Evolutionary conservation across 2,113 vertebrate species (phyloP), one percentile per base, ranked within the genome.

Genomic region (Pterocles gutturalis): DNA sequence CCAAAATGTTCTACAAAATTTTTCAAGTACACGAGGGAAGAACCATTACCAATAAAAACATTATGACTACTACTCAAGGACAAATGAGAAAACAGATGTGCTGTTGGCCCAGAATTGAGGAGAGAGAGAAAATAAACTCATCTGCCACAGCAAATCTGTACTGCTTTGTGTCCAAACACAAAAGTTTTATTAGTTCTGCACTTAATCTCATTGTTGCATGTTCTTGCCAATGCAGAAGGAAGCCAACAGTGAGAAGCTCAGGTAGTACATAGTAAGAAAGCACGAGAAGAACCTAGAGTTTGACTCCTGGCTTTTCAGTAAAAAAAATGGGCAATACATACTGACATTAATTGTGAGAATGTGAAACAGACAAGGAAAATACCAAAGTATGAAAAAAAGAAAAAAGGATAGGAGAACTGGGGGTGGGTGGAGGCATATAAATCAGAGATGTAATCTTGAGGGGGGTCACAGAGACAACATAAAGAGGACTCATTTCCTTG

Each of bases 381-480:
- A 83, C 8, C 6, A 5, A 76, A 64, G 22, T 28, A 25, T 26
- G 18, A 55, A 41, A 45, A 11, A 55, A 34, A 54, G 2, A 9
- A 81, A 60, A 70, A 71, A 51, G 2, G 8, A 26, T 10, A 61
- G 26, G 28, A 66, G 87, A 76, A 70, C 1, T 3, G 24, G 31
- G 24, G 7, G 41, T 41, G 41, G 4, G 34, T 10, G 29, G 8
- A 46, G 4, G 16, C 1, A 1, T 25, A 55, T 48, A 90, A 87
- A 57, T 17, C 26, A 77, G 19, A 81, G 17, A 51, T 5, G 5
- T 46, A 64, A 87, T 34, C 4, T 28, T 28, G 41, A 17, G 25
- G 33, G 6, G 60, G 26, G 33, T 72, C 49, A 80, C 19, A 57
- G 31, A 73, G 19, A 43, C 24, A 57, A 69, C 0, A 0, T 5